phyloP scores from a whole-genome alignment of 2,113 vertebrate genomes.

The Bufo bufo region DNA sequence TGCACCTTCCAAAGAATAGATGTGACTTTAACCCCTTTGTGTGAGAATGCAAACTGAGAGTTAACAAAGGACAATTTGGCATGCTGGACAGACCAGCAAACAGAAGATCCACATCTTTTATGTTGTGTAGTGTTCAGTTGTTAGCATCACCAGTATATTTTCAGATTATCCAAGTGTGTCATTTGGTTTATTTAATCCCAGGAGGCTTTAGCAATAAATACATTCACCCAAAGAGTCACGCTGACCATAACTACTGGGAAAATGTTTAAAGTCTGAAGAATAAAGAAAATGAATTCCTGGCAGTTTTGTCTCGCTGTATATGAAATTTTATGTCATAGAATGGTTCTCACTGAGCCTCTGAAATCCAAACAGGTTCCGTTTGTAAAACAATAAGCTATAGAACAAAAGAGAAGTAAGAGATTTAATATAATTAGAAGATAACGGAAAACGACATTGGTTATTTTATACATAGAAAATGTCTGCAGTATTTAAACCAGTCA shows the following conservation, averaged over 20 bases:
- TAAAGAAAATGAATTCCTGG: slow-evolving; percentile 19
- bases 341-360: background rate
- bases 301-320: background rate
- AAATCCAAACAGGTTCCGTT: background rate
- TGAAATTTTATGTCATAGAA: background rate
- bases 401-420: background rate
- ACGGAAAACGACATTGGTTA: background rate
- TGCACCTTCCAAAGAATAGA: slow-evolving; percentile 21
- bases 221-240: background rate
- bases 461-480: slow-evolving; percentile 1
- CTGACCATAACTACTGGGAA: background rate
- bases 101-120: slow-evolving; percentile 42
- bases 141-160: slow-evolving; percentile 46
- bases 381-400: background rate
- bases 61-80: background rate
- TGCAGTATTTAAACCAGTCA: background rate
- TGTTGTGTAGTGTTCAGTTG: slow-evolving; percentile 43
- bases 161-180: slow-evolving; percentile 38
- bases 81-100: slow-evolving; percentile 16
- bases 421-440: slow-evolving; percentile 8
- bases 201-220: background rate
- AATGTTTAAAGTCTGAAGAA: slow-evolving; percentile 22
- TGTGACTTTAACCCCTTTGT: slow-evolving; percentile 28
- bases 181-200: slow-evolving; percentile 30
- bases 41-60: slow-evolving; percentile 24